Percentiles rank a stretch among this genome's conserved stretches.
Conservation (phyloP, 2,888 invertebrate species). For the Aleiodes testaceus region DNA sequence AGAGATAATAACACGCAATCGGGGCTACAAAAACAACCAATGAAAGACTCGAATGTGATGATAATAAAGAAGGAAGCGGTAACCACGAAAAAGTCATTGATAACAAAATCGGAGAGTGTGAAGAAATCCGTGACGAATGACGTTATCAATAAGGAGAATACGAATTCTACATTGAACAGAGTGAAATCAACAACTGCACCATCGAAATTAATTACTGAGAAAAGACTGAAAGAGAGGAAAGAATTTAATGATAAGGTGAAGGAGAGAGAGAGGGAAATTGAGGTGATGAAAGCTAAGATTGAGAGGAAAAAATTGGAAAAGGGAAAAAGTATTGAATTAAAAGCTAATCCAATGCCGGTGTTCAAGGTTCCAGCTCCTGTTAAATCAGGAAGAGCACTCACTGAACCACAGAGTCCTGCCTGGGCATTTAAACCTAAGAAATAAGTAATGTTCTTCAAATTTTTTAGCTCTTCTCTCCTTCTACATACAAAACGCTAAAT, state of each 20-base stretch:
- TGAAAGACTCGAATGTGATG: constrained; percentile 4
- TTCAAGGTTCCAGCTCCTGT: constrained; percentile 75
- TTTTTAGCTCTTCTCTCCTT: too few species aligned
- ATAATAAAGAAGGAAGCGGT: constrained; percentile 49
- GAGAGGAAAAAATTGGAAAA: constrained; percentile 56
- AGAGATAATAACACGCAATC: constrained; percentile 67
- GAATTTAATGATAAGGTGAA: constrained; percentile 76
- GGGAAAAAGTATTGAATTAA: constrained; percentile 75
- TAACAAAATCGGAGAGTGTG: neutral
- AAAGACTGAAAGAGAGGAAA: constrained; percentile 77
- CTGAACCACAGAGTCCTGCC: constrained; percentile 78
- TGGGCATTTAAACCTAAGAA: constrained; percentile 47
- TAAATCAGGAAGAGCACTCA: constrained; percentile 75
- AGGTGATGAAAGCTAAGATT: constrained; percentile 72
- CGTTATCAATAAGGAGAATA: constrained; percentile 13
- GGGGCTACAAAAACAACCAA: neutral
- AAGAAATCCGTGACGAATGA: constrained; percentile 20
- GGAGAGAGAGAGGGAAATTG: constrained; percentile 75
- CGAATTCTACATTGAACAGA: neutral
- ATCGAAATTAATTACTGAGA: constrained; percentile 76
- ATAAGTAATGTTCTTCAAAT: too few species aligned
- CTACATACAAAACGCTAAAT: too few species aligned
- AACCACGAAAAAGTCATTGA: constrained; percentile 47
- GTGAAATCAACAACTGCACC: neutral
- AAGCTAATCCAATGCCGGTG: constrained; percentile 78